phyloP scores from a whole-genome alignment of 2,888 invertebrate genomes.

The Acronicta leporina region DNA sequence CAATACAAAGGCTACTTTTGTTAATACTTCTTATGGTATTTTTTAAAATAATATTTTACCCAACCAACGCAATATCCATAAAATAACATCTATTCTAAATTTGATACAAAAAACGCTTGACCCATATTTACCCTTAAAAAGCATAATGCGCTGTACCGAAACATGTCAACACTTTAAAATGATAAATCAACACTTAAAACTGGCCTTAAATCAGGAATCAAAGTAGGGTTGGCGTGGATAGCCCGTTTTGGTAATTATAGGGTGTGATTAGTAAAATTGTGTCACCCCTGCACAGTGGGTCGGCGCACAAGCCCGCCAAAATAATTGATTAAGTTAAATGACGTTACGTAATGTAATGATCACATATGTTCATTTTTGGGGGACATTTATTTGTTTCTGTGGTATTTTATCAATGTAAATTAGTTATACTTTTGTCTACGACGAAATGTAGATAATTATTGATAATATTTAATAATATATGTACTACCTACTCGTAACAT shows the following conservation, averaged over 20 bases:
- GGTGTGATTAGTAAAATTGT: conserved; percentile 84
- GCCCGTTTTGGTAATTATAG: conserved; percentile 69
- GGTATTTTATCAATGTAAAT: conserved; percentile 63
- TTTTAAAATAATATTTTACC: too few species aligned
- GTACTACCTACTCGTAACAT: too few species aligned
- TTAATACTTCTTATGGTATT: too few species aligned
- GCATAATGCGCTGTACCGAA: conserved; percentile 53
- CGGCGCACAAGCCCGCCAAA: conserved; percentile 60
- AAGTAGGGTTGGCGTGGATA: conserved; percentile 71
- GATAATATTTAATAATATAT: too few species aligned
- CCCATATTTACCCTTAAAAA: conserved; percentile 27
- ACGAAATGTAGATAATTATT: conserved; percentile 6
- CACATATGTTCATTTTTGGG: conserved; percentile 81
- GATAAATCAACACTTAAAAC: conserved; percentile 76
- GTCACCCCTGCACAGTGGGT: conserved; percentile 68
- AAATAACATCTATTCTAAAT: too few species aligned
- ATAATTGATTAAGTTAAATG: conserved; percentile 87
- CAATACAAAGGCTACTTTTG: too few species aligned
- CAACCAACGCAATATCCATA: too few species aligned
- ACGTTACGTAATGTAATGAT: conserved; percentile 82
- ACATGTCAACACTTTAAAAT: conserved; percentile 73
- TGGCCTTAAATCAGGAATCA: conserved; percentile 73
- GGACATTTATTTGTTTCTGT: conserved; percentile 56
- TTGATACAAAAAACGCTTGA: too few species aligned
- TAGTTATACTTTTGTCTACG: conserved; percentile 39